Percentiles rank a stretch among this genome's conserved stretches.
These are phyloP conservation scores for Ceramica pisi DNA, from an alignment of 2,888 invertebrate species.

Conservation along the genomic window DNA sequence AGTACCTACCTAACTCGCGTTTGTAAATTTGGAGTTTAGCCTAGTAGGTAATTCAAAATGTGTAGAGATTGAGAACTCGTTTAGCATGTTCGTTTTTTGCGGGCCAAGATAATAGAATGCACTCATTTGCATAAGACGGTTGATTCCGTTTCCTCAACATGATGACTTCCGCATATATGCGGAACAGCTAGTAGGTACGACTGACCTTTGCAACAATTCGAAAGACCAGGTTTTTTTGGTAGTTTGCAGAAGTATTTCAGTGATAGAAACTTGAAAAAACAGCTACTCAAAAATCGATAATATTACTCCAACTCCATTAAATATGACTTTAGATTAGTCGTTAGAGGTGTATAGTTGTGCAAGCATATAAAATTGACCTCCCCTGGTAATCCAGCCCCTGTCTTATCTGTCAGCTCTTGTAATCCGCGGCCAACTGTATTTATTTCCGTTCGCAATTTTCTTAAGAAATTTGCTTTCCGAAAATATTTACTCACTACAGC, in stretches of 20 bases:
- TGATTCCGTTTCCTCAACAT: conserved; percentile 42
- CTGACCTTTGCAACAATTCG: conserved; percentile 34
- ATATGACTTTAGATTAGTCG: not conserved
- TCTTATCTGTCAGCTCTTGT: too few species aligned
- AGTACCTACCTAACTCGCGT: not conserved
- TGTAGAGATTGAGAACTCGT: conserved; percentile 13
- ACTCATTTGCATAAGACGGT: conserved; percentile 36
- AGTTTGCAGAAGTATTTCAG: not conserved
- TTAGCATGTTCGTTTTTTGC: conserved; percentile 24
- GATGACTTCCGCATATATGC: conserved; percentile 44
- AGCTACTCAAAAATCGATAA: not conserved
- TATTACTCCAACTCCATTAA: not conserved
- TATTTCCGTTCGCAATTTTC: not conserved
- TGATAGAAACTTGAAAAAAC: not conserved
- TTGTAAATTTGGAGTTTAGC: conserved; percentile 1
- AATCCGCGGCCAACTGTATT: not conserved
- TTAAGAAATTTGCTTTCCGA: not conserved
- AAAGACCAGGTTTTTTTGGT: not conserved
- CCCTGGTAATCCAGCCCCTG: too few species aligned
- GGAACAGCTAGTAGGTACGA: conserved; percentile 28
- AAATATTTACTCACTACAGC: not conserved
- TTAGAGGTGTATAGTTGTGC: not conserved
- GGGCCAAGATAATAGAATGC: conserved; percentile 25
- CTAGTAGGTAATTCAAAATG: conserved; percentile 6
- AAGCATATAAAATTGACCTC: not conserved